A percentile compares a stretch with the other conserved stretches of the same genome.
Evolutionary conservation across 2,113 vertebrate species (phyloP).

Genomic region (Peromyscus polionotus): DNA sequence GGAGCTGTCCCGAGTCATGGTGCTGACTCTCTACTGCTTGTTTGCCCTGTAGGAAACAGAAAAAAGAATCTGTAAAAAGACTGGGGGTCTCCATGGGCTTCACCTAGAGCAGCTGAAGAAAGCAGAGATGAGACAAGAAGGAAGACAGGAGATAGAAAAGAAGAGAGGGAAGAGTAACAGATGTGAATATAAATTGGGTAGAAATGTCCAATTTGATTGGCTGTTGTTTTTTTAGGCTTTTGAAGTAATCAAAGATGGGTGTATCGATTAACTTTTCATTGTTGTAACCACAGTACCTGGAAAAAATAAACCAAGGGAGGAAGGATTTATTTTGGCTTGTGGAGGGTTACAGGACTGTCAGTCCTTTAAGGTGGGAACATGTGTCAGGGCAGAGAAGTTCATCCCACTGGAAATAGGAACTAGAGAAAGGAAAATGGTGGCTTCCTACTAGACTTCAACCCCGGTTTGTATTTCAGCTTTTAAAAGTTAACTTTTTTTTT

Average conservation of each 20-base stretch:
- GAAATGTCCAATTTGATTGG: slow-evolving; percentile 24
- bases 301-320: background rate
- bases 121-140: background rate
- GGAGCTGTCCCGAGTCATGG: slow-evolving; percentile 80
- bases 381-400: background rate
- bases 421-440: background rate
- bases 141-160: background rate
- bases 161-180: background rate
- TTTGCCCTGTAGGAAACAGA: slow-evolving; percentile 17
- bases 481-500: background rate
- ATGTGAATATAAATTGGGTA: slow-evolving; percentile 16
- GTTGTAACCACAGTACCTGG: background rate
- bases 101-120: background rate
- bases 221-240: background rate
- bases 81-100: background rate
- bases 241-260: background rate
- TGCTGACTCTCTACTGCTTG: slow-evolving; percentile 72
- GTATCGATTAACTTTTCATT: background rate
- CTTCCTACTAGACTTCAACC: background rate
- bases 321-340: background rate
- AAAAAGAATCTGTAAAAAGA: background rate
- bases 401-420: background rate
- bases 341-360: background rate
- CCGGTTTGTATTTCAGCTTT: background rate
- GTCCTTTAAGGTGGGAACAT: background rate